Conservation (phyloP, 2,888 invertebrate species). For the Camptogramma bilineatum region DNA sequence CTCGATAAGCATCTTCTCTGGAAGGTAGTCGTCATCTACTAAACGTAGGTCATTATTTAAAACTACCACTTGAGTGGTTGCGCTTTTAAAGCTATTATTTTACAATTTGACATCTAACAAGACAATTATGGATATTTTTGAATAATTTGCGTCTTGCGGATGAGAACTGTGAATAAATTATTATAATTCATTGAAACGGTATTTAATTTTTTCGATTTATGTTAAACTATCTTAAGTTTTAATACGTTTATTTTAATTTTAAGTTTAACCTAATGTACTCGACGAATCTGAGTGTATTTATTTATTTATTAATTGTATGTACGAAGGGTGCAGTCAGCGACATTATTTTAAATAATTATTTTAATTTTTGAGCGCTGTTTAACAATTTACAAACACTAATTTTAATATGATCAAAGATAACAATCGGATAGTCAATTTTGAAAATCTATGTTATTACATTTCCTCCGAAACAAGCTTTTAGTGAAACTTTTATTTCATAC, state of each 20-base stretch:
- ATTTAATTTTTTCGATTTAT: slow-evolving; percentile 50
- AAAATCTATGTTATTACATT: not conserved
- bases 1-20: slow-evolving; percentile 91
- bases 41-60: slow-evolving; percentile 34
- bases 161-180: slow-evolving; percentile 37
- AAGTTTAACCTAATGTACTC: slow-evolving; percentile 11
- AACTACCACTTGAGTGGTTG: slow-evolving; percentile 17
- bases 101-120: slow-evolving; percentile 30
- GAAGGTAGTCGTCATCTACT: slow-evolving; percentile 85
- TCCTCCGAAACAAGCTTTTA: not conserved
- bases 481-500: not conserved
- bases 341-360: not conserved
- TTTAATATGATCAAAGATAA: no score
- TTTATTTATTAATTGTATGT: slow-evolving; percentile 11
- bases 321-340: not conserved
- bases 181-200: slow-evolving; percentile 37
- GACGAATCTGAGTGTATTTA: slow-evolving; percentile 14
- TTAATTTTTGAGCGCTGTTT: no score
- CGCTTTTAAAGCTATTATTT: slow-evolving; percentile 39
- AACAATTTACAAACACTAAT: no score
- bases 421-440: not conserved
- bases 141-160: slow-evolving; percentile 24
- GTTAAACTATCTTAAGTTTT: slow-evolving; percentile 38
- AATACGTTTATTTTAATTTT: slow-evolving; percentile 36
- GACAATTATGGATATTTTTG: slow-evolving; percentile 37